Conservation (phyloP, 2,888 invertebrate species). For the Epinotia bilunana region DNA sequence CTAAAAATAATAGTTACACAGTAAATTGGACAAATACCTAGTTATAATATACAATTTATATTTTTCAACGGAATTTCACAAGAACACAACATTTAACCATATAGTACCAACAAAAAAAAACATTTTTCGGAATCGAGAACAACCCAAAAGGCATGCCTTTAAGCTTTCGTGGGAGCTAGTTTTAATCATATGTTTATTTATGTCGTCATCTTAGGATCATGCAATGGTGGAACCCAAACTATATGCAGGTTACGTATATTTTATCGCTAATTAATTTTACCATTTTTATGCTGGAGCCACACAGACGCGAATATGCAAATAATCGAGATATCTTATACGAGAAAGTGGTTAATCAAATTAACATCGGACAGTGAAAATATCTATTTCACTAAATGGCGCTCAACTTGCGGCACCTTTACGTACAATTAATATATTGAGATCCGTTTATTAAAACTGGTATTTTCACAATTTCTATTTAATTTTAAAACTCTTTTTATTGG, state of each 20-base stretch:
- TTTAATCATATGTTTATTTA: slow-evolving; percentile 37
- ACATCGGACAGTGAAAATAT: background rate
- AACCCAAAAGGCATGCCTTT: slow-evolving; percentile 49
- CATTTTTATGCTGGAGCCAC: slow-evolving; percentile 46
- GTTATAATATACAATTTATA: background rate
- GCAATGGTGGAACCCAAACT: slow-evolving; percentile 65
- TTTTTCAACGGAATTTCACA: slow-evolving; percentile 57
- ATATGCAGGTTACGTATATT: slow-evolving; percentile 43
- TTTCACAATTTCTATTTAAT: background rate
- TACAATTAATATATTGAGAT: background rate
- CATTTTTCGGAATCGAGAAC: slow-evolving; percentile 50
- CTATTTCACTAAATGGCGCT: background rate
- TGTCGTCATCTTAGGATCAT: slow-evolving; percentile 55
- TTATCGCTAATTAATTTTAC: slow-evolving; percentile 41
- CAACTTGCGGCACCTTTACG: background rate
- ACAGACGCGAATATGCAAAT: background rate
- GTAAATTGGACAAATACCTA: slow-evolving; percentile 7
- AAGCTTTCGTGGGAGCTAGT: slow-evolving; percentile 32
- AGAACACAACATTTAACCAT: slow-evolving; percentile 64
- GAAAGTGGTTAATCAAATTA: background rate
- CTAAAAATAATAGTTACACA: background rate
- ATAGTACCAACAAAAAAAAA: slow-evolving; percentile 55
- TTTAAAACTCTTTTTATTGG: background rate
- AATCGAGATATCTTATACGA: background rate
- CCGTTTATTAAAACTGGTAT: background rate